These are phyloP conservation scores for Eleginops maclovinus DNA, from an alignment of 2,113 vertebrate genomes.

Conservation along the genomic window DNA sequence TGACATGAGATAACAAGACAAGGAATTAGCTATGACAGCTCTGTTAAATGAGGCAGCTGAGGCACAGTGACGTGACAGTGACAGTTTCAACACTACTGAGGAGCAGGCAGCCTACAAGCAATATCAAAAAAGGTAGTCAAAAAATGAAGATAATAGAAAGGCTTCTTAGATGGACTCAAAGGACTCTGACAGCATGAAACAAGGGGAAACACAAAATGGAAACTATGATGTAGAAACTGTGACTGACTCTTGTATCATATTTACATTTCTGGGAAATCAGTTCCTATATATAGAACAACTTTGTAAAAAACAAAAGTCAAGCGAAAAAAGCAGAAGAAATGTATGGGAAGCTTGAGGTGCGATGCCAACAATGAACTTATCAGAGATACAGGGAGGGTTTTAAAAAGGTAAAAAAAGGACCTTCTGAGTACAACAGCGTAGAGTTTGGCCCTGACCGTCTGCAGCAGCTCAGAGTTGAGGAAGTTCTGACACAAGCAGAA, in stretches of 20 bases:
- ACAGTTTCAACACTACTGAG: neutral
- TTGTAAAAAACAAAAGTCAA: neutral
- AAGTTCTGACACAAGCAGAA: constrained; percentile 99
- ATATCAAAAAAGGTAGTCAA: neutral
- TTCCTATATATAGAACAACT: neutral
- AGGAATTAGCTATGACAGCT: constrained; percentile 26
- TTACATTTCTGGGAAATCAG: neutral
- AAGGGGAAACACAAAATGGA: neutral
- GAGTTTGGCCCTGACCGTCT: constrained; percentile 99
- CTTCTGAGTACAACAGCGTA: constrained; percentile 97
- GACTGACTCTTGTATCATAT: neutral
- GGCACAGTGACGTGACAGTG: neutral
- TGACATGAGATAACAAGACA: constrained; percentile 2
- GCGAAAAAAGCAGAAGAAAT: neutral
- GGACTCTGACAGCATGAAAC: neutral
- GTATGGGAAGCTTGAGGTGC: neutral
- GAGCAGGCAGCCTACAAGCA: neutral
- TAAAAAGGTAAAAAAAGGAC: constrained; percentile 79
- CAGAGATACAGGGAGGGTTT: constrained; percentile 9
- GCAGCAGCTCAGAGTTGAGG: constrained; percentile 99
- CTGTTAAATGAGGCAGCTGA: constrained; percentile 9
- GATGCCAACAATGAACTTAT: neutral
- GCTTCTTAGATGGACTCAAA: neutral
- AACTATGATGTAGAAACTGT: neutral
- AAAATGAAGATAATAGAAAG: neutral